phyloP scores from a whole-genome alignment of 2,888 invertebrate genomes.

The Andrena hattorfiana region DNA sequence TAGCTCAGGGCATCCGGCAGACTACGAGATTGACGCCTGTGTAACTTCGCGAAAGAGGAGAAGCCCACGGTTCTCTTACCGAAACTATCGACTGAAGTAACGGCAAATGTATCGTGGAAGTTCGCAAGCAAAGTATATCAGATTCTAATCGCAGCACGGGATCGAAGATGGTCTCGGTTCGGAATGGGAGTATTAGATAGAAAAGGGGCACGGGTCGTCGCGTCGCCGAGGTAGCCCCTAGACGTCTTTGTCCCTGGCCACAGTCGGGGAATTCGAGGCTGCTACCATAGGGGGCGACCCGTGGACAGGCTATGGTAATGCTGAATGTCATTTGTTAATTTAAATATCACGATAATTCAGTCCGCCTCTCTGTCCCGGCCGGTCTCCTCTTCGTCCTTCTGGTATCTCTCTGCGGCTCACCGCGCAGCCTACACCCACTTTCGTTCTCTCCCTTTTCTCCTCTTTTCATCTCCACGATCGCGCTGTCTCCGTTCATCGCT shows the following conservation, averaged over 20 bases:
- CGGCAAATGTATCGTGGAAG: not conserved
- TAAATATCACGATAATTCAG: conserved; percentile 83
- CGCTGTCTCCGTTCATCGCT: not conserved
- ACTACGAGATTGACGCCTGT: not conserved
- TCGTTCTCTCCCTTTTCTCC: conserved; percentile 30
- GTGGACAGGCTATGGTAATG: conserved; percentile 80
- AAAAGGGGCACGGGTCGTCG: conserved; percentile 32
- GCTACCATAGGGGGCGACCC: conserved; percentile 71
- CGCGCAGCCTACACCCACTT: conserved; percentile 66
- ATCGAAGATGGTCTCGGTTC: conserved; percentile 12
- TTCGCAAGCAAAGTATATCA: not conserved
- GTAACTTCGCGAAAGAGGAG: not conserved
- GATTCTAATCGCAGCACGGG: conserved; percentile 2
- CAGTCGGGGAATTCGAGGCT: conserved; percentile 74
- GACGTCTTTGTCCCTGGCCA: conserved; percentile 70
- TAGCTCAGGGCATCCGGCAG: not conserved
- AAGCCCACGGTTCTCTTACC: not conserved
- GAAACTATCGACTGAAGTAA: not conserved
- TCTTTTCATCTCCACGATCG: conserved; percentile 4
- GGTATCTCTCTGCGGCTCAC: conserved; percentile 45
- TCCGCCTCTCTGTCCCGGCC: conserved; percentile 72
- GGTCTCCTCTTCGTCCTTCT: conserved; percentile 38
- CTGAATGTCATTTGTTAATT: conserved; percentile 83
- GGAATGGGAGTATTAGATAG: conserved; percentile 20
- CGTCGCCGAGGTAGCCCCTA: conserved; percentile 46